Base-by-base conservation (phyloP, 1,140 invertebrate species). In the Andricus grossulariae region DNA sequence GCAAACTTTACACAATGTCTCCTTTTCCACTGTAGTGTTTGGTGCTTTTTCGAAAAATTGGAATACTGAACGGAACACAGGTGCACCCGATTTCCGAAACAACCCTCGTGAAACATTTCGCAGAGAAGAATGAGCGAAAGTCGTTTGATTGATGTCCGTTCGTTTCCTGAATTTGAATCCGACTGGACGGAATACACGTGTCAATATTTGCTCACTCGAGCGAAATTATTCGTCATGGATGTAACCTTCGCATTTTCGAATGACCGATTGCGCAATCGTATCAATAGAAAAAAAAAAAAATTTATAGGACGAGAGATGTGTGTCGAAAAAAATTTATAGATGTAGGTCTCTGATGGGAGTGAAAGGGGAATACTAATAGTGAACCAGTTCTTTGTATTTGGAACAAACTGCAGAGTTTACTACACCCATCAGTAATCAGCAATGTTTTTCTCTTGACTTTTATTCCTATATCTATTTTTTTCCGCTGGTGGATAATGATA, bases 191-290 rank as follows among this genome's bases (percentile, higher is more conserved):
- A 66, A 66, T 39, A 66, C 60, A 7, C 25, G 60, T 66, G 60
- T 66, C 60, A 66, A 66, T 66, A 66, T 66, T 66, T 66, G 60
- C 32, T 66, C 25, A 32, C 60, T 39, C 15, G 60, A 66, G 60
- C 60, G 60, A 66, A 66, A 66, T 66, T 66, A 66, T 66, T 66
- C 57, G 21, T 66, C 57, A 66, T 66, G n/a, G 60, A 8, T 66
- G 60, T 66, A 66, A 66, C 60, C 60, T 7, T 21, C 60, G 60
- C 21, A 66, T 66, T 66, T 66, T 39, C 39, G 32, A 66, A 66
- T 66, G 25, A 66, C 15, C 60, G 39, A 55, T 21, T 12, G 32
- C 32, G 12, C 13, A 15, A 6, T 6, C 3, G 15, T 45, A 45
- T 66, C 4, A 32, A n/a, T n/a, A n/a, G n/a, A n/a, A n/a, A n/a